A percentile compares a stretch with the other conserved stretches of the same genome.
phyloP scores from a whole-genome alignment of 2,113 vertebrate species.

The Jacana jacana region DNA sequence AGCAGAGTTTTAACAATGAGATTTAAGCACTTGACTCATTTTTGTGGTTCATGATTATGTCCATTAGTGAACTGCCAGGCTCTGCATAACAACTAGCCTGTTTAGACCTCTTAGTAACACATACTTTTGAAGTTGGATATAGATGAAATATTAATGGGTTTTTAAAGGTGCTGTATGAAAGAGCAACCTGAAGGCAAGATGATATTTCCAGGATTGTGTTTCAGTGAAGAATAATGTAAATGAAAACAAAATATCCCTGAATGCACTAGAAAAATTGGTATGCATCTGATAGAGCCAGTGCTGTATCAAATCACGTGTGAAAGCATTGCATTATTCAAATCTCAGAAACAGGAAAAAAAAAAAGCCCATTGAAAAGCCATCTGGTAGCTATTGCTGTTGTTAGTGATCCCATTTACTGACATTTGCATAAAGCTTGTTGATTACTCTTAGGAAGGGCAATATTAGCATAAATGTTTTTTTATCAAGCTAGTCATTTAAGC shows the following conservation, averaged over 20 bases:
- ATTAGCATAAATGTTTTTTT: constrained; percentile 59
- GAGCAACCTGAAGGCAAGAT: neutral
- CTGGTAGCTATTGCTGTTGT: constrained; percentile 61
- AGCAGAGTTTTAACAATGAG: constrained; percentile 62
- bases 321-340: constrained; percentile 45
- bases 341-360: neutral
- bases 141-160: constrained; percentile 49
- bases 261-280: neutral
- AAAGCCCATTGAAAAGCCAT: constrained; percentile 52
- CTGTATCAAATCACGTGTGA: constrained; percentile 33
- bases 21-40: constrained; percentile 64
- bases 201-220: neutral
- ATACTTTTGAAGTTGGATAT: constrained; percentile 8
- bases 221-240: neutral
- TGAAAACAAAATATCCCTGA: neutral
- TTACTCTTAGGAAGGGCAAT: constrained; percentile 59
- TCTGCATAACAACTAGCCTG: constrained; percentile 29
- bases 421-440: constrained; percentile 58
- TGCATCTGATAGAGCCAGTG: neutral
- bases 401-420: constrained; percentile 49
- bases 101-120: constrained; percentile 43
- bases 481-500: constrained; percentile 25
- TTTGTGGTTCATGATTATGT: constrained; percentile 56
- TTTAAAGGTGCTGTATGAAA: constrained; percentile 31
- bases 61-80: constrained; percentile 55